Percentiles rank a stretch among this genome's conserved stretches.
Conservation (phyloP, 2,113 vertebrate species). For the Vanacampus margaritifer region DNA sequence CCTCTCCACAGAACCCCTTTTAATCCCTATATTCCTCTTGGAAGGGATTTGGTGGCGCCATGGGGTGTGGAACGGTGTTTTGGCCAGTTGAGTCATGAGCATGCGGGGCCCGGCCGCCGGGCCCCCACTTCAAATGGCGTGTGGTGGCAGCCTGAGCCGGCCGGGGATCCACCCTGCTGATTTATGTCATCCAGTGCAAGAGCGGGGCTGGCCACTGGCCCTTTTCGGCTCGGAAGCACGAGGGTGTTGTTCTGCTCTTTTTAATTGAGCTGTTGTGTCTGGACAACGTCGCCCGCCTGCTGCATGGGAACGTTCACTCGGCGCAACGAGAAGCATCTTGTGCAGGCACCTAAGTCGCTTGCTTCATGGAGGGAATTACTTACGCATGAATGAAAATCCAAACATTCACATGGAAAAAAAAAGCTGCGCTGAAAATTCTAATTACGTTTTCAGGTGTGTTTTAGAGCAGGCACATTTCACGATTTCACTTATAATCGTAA, state of each 20-base stretch:
- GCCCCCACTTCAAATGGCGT: slow-evolving; percentile 52
- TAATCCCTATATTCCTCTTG: slow-evolving; percentile 20
- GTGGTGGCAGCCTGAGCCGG: slow-evolving; percentile 32
- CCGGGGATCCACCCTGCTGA: slow-evolving; percentile 61
- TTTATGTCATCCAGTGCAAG: slow-evolving; percentile 49
- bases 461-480: neutral
- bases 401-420: neutral
- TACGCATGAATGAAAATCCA: neutral
- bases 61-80: slow-evolving; percentile 47
- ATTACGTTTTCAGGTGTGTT: neutral
- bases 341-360: neutral
- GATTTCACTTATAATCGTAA: neutral
- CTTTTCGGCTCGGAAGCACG: slow-evolving; percentile 22
- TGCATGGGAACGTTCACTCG: slow-evolving; percentile 20
- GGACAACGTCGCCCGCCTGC: neutral
- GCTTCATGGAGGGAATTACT: neutral
- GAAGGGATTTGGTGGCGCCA: slow-evolving; percentile 18
- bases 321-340: slow-evolving; percentile 22
- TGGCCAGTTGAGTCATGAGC: slow-evolving; percentile 55
- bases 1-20: slow-evolving; percentile 10
- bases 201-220: slow-evolving; percentile 24
- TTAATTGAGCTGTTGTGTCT: slow-evolving; percentile 31
- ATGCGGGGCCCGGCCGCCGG: slow-evolving; percentile 32
- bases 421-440: neutral
- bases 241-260: slow-evolving; percentile 42